Evolutionary conservation across 2,888 invertebrate species (phyloP), one percentile per base, ranked within the genome.

Genomic region (Drosophila nigritarsus): DNA sequence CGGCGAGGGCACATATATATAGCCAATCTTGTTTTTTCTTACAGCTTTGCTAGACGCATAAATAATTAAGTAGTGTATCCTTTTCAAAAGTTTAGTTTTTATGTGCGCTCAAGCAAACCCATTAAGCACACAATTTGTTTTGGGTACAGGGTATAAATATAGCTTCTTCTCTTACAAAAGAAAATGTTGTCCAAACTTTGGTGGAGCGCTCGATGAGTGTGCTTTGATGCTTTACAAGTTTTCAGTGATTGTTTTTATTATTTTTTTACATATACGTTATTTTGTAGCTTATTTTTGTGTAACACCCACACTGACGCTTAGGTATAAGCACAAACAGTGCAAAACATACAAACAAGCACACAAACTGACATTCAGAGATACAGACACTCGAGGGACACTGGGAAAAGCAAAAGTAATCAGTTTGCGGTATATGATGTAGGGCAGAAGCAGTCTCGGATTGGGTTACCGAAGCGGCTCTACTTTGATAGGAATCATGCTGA

Each of bases 401-500:
- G 40, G 55, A 42, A 58, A 72, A 61, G 69, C 70, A 74, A 80
- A 79, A 80, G 83, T 81, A 88, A 88, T 88, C 81, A 88, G 83
- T 69, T 72, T 85, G 75, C 54, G 78, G 78, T 87, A 55, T 50
- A 49, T 59, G 54, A 56, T 70, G 74, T 53, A 32, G 65, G 48
- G 45, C 49, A 61, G 27, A 27, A 29, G 58, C 32, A 40, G 61
- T 42, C 50, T 60, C 36, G 66, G 45, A n/a, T 40, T 61, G 38
- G 59, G 40, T 40, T 30, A 56, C 55, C 27, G 53, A 51, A 40
- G 50, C 59, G 48, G 59, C 70, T 74, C 70, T 45, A 80, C 75
- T 78, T 61, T 88, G 84, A 85, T 88, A 88, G 81, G 73, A 88
- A 88, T 85, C 87, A 88, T 88, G 87, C 78, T 88, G 90, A 90